phyloP scores from a whole-genome alignment of 92 coral and sea anemone genomes.

The Scolanthus callimorphus region DNA sequence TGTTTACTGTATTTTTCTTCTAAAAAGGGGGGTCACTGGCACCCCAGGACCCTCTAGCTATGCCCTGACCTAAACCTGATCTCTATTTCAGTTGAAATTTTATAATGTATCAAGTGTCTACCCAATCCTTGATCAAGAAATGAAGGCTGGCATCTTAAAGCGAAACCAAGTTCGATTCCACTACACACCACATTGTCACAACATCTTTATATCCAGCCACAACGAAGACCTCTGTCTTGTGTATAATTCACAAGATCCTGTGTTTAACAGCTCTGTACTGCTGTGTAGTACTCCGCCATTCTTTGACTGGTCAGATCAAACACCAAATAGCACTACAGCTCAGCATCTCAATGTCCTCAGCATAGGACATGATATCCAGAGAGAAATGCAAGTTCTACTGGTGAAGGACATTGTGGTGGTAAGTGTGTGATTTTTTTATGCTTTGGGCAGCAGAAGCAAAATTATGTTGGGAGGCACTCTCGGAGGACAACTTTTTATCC shows the following conservation, averaged over 20 bases:
- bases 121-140: slow-evolving; percentile 35
- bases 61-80: too few species aligned
- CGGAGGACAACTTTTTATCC: too few species aligned
- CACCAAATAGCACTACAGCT: slow-evolving; percentile 9
- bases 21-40: too few species aligned
- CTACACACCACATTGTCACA: slow-evolving; percentile 65
- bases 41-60: too few species aligned
- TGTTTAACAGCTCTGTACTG: slow-evolving; percentile 31
- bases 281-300: slow-evolving; percentile 70
- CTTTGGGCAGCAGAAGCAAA: too few species aligned
- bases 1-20: too few species aligned
- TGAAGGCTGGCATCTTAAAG: slow-evolving; percentile 23
- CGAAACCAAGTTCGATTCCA: slow-evolving; percentile 42
- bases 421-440: too few species aligned
- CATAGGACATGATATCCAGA: slow-evolving; percentile 54
- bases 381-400: slow-evolving; percentile 43
- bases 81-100: slow-evolving; percentile 48
- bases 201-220: slow-evolving; percentile 25
- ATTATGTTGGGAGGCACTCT: too few species aligned
- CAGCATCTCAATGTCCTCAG: slow-evolving; percentile 22
- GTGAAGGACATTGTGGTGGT: slow-evolving; percentile 51
- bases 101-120: slow-evolving; percentile 32
- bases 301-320: slow-evolving; percentile 43
- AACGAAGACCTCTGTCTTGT: slow-evolving; percentile 47
- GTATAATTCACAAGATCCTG: slow-evolving; percentile 13